A percentile compares a stretch with the other conserved stretches of the same genome.
Evolutionary conservation across 2,797 vertebrate genomes (phyloP).

Genomic region (Scolopax bukidnonensis): DNA sequence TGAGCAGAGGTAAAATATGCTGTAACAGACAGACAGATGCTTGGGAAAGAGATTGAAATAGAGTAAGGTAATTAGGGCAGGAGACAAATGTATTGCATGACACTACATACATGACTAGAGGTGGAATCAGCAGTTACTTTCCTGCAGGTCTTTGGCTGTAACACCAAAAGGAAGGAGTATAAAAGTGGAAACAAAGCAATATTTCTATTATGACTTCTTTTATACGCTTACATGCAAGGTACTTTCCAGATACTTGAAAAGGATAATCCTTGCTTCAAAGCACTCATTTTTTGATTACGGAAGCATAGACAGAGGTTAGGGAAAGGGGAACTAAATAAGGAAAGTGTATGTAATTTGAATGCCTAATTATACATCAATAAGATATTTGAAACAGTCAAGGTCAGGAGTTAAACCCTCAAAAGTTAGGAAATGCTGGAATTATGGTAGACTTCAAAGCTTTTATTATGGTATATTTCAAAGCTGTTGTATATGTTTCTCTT

Average conservation of each 20-base stretch:
- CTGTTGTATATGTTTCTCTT: neutral
- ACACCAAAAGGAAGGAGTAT: neutral
- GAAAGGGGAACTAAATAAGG: neutral
- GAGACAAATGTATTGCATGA: neutral
- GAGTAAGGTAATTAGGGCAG: conserved; percentile 22
- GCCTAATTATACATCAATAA: neutral
- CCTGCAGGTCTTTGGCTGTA: conserved; percentile 27
- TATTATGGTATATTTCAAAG: neutral
- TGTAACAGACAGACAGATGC: neutral
- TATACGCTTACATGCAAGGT: neutral
- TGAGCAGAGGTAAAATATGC: neutral
- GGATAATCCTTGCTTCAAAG: conserved; percentile 22
- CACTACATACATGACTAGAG: neutral
- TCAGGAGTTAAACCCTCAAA: neutral
- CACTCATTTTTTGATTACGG: neutral
- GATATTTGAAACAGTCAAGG: neutral
- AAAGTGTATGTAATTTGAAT: neutral
- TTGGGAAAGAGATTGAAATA: conserved; percentile 8
- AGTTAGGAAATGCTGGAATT: neutral
- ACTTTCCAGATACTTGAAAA: conserved; percentile 41
- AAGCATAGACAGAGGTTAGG: neutral
- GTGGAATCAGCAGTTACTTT: neutral
- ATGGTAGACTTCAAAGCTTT: neutral
- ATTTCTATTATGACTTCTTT: neutral
- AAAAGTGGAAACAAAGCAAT: neutral